Evolutionary conservation across 2,888 invertebrate species (phyloP).

Genomic region (Arctia plantaginis): DNA sequence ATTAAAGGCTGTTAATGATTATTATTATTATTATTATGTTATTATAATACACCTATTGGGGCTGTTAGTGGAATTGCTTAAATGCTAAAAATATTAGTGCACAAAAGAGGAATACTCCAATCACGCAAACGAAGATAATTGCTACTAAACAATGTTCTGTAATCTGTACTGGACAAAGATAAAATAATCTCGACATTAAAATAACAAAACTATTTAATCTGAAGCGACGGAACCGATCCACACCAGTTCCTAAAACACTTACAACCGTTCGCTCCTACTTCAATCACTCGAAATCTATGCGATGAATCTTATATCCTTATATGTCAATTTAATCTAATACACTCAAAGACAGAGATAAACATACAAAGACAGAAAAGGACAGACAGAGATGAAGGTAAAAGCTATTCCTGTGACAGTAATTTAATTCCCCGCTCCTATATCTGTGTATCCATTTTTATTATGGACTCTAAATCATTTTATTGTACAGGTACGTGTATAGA

Average conservation of each 20-base stretch:
- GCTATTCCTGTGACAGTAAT: conserved; percentile 58
- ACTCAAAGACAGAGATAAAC: conserved; percentile 21
- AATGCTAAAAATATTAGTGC: too few relatives aligned
- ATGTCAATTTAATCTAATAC: conserved; percentile 61
- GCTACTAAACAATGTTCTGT: too few relatives aligned
- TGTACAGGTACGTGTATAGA: conserved; percentile 27
- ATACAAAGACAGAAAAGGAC: conserved; percentile 8
- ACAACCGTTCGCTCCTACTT: conserved; percentile 13
- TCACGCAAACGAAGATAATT: too few relatives aligned
- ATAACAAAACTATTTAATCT: background rate
- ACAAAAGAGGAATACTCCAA: too few relatives aligned
- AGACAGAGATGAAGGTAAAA: conserved; percentile 47
- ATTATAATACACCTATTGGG: too few relatives aligned
- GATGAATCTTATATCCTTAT: conserved; percentile 42
- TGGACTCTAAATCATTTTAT: conserved; percentile 44
- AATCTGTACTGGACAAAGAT: too few relatives aligned
- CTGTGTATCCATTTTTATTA: conserved; percentile 46
- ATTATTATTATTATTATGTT: too few relatives aligned
- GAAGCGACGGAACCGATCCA: too few relatives aligned
- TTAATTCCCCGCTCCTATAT: conserved; percentile 57
- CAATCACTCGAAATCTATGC: conserved; percentile 29
- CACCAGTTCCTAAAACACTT: background rate
- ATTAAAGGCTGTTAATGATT: too few relatives aligned
- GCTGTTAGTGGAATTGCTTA: too few relatives aligned
- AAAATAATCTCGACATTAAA: background rate